Conservation (phyloP, 2,888 invertebrate species). For the Ichneumoninae sp. region DNA sequence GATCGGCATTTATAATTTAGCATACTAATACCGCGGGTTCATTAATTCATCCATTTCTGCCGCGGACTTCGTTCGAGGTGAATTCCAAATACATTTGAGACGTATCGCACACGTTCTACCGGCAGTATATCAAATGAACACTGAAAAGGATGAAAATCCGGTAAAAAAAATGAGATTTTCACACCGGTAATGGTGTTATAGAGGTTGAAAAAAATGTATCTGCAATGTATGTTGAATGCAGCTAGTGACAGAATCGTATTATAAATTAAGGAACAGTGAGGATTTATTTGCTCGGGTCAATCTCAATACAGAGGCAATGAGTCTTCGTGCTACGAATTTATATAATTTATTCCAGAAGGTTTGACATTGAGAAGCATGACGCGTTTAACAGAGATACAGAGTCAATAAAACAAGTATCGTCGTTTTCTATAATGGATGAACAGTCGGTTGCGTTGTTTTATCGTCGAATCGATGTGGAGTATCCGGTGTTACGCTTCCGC, state of each 20-base stretch:
- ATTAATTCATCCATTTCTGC: neutral
- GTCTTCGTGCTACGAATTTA: neutral
- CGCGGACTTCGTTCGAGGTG: neutral
- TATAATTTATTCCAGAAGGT: neutral
- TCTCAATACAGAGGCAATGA: neutral
- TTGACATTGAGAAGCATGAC: neutral
- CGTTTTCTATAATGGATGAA: neutral
- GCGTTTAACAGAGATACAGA: neutral
- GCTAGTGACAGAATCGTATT: too few species aligned
- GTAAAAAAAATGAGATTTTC: too few species aligned
- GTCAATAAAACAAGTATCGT: neutral
- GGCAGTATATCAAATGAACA: too few species aligned
- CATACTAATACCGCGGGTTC: neutral
- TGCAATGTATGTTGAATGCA: too few species aligned
- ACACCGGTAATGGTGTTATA: too few species aligned
- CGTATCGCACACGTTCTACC: too few species aligned
- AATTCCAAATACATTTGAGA: neutral
- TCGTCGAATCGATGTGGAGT: neutral
- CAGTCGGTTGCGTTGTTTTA: neutral
- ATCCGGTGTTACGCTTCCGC: constrained; percentile 20
- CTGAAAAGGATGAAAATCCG: too few species aligned
- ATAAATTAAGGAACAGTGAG: too few species aligned
- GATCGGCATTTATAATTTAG: neutral
- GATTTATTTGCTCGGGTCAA: neutral
- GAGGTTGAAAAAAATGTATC: too few species aligned